A percentile compares a stretch with the other conserved stretches of the same genome.
Evolutionary conservation across 2,888 invertebrate genomes (phyloP).

Genomic region (Acleris holmiana): DNA sequence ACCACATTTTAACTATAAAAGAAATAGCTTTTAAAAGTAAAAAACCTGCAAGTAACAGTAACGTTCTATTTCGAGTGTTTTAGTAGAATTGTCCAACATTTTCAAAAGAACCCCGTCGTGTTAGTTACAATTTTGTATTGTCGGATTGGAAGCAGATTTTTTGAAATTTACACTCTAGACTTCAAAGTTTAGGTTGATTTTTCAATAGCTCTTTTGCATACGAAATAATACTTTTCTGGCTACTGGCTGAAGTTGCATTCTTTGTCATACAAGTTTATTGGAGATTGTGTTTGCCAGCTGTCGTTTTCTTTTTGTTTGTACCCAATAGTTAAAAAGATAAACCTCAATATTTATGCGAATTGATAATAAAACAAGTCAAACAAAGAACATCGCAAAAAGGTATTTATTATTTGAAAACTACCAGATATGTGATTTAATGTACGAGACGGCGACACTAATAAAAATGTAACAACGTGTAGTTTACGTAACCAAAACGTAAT

Average conservation of each 20-base stretch:
- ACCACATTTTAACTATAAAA: too few relatives aligned
- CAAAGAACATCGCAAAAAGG: too few relatives aligned
- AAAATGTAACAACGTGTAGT: too few relatives aligned
- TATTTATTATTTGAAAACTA: too few relatives aligned
- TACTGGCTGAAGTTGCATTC: constrained; percentile 43
- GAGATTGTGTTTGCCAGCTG: constrained; percentile 40
- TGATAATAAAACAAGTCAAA: too few relatives aligned
- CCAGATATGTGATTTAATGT: too few relatives aligned
- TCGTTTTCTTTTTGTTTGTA: constrained; percentile 8
- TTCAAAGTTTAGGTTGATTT: background rate
- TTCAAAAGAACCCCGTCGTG: constrained; percentile 44
- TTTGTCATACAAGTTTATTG: constrained; percentile 46
- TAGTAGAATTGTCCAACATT: constrained; percentile 38
- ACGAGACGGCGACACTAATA: too few relatives aligned
- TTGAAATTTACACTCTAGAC: constrained; percentile 38
- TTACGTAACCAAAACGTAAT: too few relatives aligned
- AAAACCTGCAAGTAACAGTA: background rate
- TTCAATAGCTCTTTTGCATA: background rate
- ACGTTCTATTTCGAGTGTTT: constrained; percentile 25
- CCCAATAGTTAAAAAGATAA: too few relatives aligned
- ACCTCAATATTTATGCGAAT: too few relatives aligned
- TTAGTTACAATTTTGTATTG: constrained; percentile 60
- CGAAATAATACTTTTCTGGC: constrained; percentile 30
- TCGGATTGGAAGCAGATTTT: constrained; percentile 51
- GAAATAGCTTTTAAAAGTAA: too few relatives aligned